Evolutionary conservation across 2,888 invertebrate genomes (phyloP), one percentile per base, ranked within the genome.

Genomic region (Dryobota labecula): DNA sequence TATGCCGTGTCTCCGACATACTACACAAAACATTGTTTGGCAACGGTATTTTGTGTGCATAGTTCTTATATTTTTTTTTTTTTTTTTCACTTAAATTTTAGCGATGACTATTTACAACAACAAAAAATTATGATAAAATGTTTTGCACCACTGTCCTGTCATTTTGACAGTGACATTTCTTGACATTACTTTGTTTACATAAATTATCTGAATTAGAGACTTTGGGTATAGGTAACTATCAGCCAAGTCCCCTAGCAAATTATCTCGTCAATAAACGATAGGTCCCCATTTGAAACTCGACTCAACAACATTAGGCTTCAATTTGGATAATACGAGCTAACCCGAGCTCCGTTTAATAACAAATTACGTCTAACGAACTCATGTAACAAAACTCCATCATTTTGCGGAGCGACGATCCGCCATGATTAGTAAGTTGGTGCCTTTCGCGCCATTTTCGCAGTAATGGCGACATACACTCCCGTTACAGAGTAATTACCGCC

Each of bases 401-500:
- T 86, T 84, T 77, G 79, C 82, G 65, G 71, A 80, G 75, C 83
- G 87, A 90, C 85, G 87, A 90, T 91, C 91, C 84, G 74, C 85
- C 88, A 81, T 87, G 81, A 86, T 87, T 87, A 87, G 85, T 84
- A 84, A 82, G 86, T 67, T 41, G 58, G 67, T 86, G 82, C 85
- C 84, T 89, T 86, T 81, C 82, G 70, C 86, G 87, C 86, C 85
- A 85, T 84, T 86, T 86, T 84, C 84, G 62, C 85, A 73, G 84
- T 91, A 92, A 92, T 92, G 89, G 89, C 88, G 88, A 86, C 91
- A 90, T 88, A 90, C 89, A 86, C 87, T 92, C 91, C 87, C 84
- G 89, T 92, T 91, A 88, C 93, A 88, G 80, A 79, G 77, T 87
- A 89, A 90, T 90, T 88, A 89, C 87, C 51, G 56, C 68, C 76